These are phyloP conservation scores for Candoia aspera DNA, from an alignment of 2,113 vertebrate species.

Conservation along the genomic window DNA sequence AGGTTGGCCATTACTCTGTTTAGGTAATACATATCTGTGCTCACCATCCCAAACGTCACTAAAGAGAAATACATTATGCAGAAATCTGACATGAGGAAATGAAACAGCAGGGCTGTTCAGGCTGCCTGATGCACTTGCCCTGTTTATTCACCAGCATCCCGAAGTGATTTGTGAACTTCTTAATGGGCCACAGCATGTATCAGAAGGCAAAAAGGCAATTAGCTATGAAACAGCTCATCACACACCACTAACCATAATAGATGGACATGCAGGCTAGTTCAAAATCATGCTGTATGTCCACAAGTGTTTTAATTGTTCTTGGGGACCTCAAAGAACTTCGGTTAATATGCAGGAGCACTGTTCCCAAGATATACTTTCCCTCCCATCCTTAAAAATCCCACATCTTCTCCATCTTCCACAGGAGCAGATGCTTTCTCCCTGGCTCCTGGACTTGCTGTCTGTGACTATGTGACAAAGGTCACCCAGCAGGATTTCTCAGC, in stretches of 20 bases:
- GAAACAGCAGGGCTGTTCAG: background rate
- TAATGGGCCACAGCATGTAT: fast-evolving
- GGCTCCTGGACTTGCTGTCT: background rate
- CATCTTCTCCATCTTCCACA: background rate
- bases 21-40: slow-evolving; percentile 68
- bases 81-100: background rate
- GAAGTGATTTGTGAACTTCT: background rate
- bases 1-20: slow-evolving; percentile 61
- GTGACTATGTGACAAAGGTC: background rate
- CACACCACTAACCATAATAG: background rate
- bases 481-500: background rate
- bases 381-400: background rate
- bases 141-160: fast-evolving
- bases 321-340: background rate
- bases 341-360: background rate
- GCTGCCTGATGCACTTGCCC: background rate
- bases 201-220: background rate
- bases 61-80: slow-evolving; percentile 26
- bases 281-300: background rate
- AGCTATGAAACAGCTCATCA: background rate
- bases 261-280: too few relatives aligned
- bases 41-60: slow-evolving; percentile 68
- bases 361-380: background rate
- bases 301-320: too few relatives aligned
- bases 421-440: background rate